Percentiles rank a stretch among this genome's conserved stretches.
Evolutionary conservation across 1,140 invertebrate species (phyloP).

Genomic region (Drosophila ficusphila): DNA sequence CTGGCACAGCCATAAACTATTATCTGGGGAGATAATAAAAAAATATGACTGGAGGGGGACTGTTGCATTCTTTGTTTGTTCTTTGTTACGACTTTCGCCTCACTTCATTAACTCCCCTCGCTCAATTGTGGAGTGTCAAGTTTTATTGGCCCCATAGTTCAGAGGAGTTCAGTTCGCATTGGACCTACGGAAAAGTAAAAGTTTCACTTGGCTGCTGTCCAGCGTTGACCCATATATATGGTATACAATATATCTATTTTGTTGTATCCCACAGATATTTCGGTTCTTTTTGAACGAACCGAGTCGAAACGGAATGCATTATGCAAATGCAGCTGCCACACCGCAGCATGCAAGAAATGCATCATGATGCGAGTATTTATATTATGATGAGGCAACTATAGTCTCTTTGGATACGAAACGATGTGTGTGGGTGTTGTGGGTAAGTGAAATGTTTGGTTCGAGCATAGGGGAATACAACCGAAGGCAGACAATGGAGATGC

Average conservation of each 20-base stretch:
- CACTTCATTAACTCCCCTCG: slow-evolving; percentile 46
- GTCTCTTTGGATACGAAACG: background rate
- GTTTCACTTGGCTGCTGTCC: slow-evolving; percentile 49
- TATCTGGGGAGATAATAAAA: slow-evolving; percentile 21
- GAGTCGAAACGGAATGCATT: slow-evolving; percentile 52
- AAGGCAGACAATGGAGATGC: slow-evolving; percentile 24
- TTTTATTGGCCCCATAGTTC: slow-evolving; percentile 66
- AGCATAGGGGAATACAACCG: slow-evolving; percentile 12
- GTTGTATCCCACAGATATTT: slow-evolving; percentile 42
- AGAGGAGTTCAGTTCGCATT: slow-evolving; percentile 26
- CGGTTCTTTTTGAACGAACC: slow-evolving; percentile 38
- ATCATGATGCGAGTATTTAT: slow-evolving; percentile 45
- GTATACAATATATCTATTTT: background rate
- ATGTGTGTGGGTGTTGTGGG: slow-evolving; percentile 26
- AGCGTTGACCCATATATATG: slow-evolving; percentile 59
- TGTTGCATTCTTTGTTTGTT: slow-evolving; percentile 70
- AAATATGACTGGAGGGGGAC: background rate
- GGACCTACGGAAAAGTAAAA: slow-evolving; percentile 53
- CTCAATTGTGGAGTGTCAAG: slow-evolving; percentile 68
- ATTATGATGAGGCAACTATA: slow-evolving; percentile 42
- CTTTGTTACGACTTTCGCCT: slow-evolving; percentile 74
- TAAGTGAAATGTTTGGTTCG: slow-evolving; percentile 37
- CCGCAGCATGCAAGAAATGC: slow-evolving; percentile 35
- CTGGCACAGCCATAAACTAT: slow-evolving; percentile 50
- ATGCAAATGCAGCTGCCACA: slow-evolving; percentile 71